A percentile compares a stretch with the other conserved stretches of the same genome.
Evolutionary conservation across 2,113 vertebrate species (phyloP).

Genomic region (Paratilapia polleni): DNA sequence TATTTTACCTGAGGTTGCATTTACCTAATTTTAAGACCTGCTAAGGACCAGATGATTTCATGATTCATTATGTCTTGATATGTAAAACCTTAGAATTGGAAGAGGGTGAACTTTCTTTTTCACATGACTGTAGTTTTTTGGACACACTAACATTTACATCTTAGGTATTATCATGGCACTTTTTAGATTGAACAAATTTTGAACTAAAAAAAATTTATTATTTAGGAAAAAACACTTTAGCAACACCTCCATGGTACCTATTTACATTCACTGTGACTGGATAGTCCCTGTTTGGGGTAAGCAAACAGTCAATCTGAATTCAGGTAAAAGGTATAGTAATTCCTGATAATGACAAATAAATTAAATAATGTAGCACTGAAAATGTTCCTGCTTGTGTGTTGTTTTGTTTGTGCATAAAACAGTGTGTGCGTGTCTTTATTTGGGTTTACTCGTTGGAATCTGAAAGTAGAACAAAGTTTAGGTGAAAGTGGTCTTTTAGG

Average conservation of each 20-base stretch:
- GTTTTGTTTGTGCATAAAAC: not conserved
- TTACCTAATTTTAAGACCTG: not conserved
- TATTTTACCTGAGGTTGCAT: not conserved
- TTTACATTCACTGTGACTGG: not conserved
- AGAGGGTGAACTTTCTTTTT: too few relatives aligned
- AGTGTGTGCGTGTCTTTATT: not conserved
- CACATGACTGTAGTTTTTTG: too few relatives aligned
- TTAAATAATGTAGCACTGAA: not conserved
- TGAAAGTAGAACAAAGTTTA: not conserved
- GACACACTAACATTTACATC: too few relatives aligned
- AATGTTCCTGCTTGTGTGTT: not conserved
- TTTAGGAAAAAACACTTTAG: too few relatives aligned
- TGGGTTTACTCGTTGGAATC: not conserved
- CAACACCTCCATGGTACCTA: not conserved
- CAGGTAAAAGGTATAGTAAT: not conserved
- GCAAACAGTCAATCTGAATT: not conserved
- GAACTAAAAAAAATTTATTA: too few relatives aligned
- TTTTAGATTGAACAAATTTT: too few relatives aligned
- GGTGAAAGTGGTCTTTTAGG: constrained; percentile 29
- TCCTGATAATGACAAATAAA: not conserved
- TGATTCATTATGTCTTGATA: too few relatives aligned
- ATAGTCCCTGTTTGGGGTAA: not conserved
- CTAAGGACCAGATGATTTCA: too few relatives aligned
- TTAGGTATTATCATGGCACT: not conserved
- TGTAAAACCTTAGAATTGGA: not conserved